These are phyloP conservation scores for Xylota segnis DNA, from an alignment of 2,888 invertebrate genomes.

Conservation along the genomic window DNA sequence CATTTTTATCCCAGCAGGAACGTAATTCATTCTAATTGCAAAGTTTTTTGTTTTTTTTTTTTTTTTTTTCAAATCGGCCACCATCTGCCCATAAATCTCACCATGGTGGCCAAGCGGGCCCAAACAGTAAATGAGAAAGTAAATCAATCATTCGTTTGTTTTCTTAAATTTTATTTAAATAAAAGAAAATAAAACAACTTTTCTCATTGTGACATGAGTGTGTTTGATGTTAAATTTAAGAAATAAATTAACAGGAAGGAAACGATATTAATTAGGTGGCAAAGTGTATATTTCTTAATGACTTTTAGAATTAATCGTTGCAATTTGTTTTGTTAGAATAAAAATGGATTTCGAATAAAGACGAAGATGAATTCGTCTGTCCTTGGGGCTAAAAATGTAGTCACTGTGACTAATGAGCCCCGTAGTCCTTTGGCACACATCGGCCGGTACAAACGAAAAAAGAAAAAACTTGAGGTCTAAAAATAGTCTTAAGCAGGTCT, in stretches of 20 bases:
- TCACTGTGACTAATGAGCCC: not conserved
- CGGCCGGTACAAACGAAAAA: not conserved
- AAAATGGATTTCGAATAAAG: not conserved
- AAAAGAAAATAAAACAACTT: not conserved
- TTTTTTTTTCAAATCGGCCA: slow-evolving; percentile 12
- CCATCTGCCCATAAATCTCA: slow-evolving; percentile 40
- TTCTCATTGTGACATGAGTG: slow-evolving; percentile 22
- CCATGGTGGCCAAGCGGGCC: not conserved
- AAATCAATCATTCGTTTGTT: slow-evolving; percentile 39
- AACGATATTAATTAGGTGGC: slow-evolving; percentile 16
- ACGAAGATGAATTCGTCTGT: not conserved
- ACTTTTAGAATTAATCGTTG: not conserved
- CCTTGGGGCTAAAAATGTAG: not conserved
- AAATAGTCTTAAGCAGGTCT: not conserved
- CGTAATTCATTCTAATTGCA: slow-evolving; percentile 42
- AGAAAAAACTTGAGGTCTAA: not conserved
- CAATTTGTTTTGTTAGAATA: not conserved
- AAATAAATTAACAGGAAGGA: slow-evolving; percentile 14
- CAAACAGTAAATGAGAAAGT: slow-evolving; percentile 3
- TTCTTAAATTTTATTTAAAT: slow-evolving; percentile 7
- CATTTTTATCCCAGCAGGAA: slow-evolving; percentile 45
- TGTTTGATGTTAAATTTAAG: slow-evolving; percentile 22
- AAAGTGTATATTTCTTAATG: slow-evolving; percentile 1
- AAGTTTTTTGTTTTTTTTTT: slow-evolving; percentile 20
- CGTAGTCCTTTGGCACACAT: not conserved